Percentiles rank a stretch among this genome's conserved stretches.
These are phyloP conservation scores for Tipula confusa DNA, from an alignment of 2,888 invertebrate genomes.

Conservation along the genomic window DNA sequence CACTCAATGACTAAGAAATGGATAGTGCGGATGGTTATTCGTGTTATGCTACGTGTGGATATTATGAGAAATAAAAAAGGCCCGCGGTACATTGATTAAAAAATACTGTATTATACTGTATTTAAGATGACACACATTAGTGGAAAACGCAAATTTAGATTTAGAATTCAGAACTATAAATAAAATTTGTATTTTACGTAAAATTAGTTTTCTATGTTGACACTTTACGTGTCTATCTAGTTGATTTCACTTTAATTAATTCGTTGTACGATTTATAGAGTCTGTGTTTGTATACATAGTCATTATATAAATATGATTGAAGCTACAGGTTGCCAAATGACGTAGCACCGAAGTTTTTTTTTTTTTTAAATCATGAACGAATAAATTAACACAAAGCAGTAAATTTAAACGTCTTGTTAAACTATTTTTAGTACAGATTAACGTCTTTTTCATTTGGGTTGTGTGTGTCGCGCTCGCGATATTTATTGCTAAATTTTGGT, in stretches of 20 bases:
- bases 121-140: too few species aligned
- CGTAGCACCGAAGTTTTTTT: neutral
- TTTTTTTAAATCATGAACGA: neutral
- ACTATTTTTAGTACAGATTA: neutral
- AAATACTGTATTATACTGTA: too few species aligned
- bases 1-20: too few species aligned
- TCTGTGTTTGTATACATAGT: neutral
- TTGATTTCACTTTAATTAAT: neutral
- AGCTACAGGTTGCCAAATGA: conserved; percentile 25
- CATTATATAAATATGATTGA: neutral
- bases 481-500: neutral
- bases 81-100: too few species aligned
- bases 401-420: neutral
- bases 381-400: neutral
- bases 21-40: too few species aligned
- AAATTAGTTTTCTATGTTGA: neutral
- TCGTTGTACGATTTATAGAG: too few species aligned
- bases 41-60: too few species aligned
- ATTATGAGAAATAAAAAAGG: too few species aligned
- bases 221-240: neutral
- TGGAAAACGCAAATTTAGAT: too few species aligned
- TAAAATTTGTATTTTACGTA: too few species aligned
- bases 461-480: neutral
- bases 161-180: too few species aligned
- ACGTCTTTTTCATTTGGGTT: neutral